Conservation (phyloP, 2,797 vertebrate species). For the Sus cebifrons region DNA sequence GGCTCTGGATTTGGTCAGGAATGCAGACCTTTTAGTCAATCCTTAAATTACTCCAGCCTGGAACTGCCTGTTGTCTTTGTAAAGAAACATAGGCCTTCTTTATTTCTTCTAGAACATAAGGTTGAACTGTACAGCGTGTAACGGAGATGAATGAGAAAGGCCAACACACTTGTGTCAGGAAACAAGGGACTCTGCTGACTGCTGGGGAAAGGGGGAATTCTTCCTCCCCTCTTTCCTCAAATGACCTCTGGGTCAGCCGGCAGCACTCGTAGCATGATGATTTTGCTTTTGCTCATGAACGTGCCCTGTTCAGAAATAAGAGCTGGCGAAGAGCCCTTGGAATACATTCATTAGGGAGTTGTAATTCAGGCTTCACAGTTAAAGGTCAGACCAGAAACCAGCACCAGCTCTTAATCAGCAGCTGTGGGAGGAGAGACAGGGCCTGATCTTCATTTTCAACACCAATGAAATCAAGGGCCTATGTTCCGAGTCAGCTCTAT, state of each 20-base stretch:
- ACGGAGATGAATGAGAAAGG: neutral
- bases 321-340: neutral
- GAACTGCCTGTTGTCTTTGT: neutral
- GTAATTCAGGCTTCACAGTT: neutral
- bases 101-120: conserved; percentile 20
- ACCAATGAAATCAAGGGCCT: neutral
- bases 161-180: neutral
- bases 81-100: neutral
- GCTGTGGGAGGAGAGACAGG: neutral
- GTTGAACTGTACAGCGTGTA: neutral
- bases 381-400: conserved; percentile 67
- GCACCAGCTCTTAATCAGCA: conserved; percentile 34
- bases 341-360: conserved; percentile 44
- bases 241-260: neutral
- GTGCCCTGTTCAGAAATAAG: conserved; percentile 29
- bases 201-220: neutral
- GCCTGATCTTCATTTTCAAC: neutral
- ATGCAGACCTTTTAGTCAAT: neutral
- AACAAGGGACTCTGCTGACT: neutral
- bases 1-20: neutral
- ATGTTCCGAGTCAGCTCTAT: neutral
- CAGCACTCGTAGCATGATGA: neutral
- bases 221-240: neutral
- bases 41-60: neutral
- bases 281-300: conserved; percentile 58